phyloP scores from a whole-genome alignment of 1,140 invertebrate genomes.

The Sitobion miscanthi region DNA sequence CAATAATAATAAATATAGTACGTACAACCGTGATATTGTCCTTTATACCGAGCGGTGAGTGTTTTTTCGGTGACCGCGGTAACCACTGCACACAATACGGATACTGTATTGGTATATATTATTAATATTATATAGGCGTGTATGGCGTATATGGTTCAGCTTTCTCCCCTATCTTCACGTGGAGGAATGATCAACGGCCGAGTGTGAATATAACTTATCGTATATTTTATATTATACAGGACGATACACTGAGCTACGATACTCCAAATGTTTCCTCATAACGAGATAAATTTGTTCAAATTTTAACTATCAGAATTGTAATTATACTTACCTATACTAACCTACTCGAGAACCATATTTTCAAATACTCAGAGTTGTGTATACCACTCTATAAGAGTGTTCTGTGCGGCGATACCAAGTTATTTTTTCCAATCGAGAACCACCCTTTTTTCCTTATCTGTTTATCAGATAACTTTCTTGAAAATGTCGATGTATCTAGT shows the following conservation, averaged over 20 bases:
- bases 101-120: too few relatives aligned
- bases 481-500: neutral
- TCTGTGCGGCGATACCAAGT: neutral
- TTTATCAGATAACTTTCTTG: too few relatives aligned
- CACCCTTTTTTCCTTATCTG: too few relatives aligned
- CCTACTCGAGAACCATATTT: neutral
- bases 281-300: too few relatives aligned
- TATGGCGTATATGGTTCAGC: neutral
- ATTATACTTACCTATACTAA: too few relatives aligned
- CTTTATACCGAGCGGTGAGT: neutral
- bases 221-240: too few relatives aligned
- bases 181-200: neutral
- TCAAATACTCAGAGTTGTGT: neutral
- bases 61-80: conserved; percentile 13
- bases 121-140: neutral
- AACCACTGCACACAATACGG: neutral
- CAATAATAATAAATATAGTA: conserved; percentile 6
- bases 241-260: too few relatives aligned
- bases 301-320: too few relatives aligned
- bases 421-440: too few relatives aligned
- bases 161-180: neutral
- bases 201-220: neutral
- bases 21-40: neutral
- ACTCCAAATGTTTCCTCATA: too few relatives aligned
- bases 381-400: neutral